Evolutionary conservation across 2,888 invertebrate genomes (phyloP).

Genomic region (Trissolcus japonicus): DNA sequence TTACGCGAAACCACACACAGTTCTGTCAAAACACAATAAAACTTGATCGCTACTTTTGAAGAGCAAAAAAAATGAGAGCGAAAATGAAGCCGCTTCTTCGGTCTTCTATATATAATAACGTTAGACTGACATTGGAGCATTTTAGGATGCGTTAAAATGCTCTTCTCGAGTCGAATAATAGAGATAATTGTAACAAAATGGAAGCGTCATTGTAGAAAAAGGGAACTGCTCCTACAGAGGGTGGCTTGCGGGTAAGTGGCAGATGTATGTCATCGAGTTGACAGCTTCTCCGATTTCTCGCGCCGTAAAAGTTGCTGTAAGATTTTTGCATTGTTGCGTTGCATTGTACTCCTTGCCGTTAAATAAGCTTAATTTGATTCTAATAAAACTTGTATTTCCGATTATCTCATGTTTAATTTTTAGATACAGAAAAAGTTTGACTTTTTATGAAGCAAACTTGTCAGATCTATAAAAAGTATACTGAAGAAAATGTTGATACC

Average conservation of each 20-base stretch:
- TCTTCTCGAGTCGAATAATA: constrained; percentile 69
- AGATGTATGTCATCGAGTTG: constrained; percentile 73
- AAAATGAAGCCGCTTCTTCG: constrained; percentile 45
- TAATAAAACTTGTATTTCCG: too few species aligned
- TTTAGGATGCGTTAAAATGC: constrained; percentile 68
- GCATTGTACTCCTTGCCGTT: background rate
- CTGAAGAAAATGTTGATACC: too few species aligned
- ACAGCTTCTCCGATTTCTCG: constrained; percentile 73
- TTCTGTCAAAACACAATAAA: constrained; percentile 74
- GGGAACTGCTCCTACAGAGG: constrained; percentile 69
- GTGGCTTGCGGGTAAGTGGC: constrained; percentile 71
- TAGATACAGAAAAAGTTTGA: background rate
- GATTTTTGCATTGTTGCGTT: constrained; percentile 40
- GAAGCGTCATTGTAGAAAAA: constrained; percentile 72
- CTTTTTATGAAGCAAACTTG: background rate
- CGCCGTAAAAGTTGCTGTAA: constrained; percentile 30
- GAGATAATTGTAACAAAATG: constrained; percentile 75
- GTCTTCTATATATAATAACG: constrained; percentile 50
- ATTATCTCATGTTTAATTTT: background rate
- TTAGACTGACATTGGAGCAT: constrained; percentile 61
- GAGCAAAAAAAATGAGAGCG: constrained; percentile 36
- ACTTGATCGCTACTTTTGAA: constrained; percentile 61
- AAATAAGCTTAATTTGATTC: constrained; percentile 1
- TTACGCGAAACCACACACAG: constrained; percentile 58
- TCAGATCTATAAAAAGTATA: too few species aligned